These are phyloP conservation scores for Holacanthus passer DNA, from an alignment of 2,113 vertebrate species.

Conservation along the genomic window DNA sequence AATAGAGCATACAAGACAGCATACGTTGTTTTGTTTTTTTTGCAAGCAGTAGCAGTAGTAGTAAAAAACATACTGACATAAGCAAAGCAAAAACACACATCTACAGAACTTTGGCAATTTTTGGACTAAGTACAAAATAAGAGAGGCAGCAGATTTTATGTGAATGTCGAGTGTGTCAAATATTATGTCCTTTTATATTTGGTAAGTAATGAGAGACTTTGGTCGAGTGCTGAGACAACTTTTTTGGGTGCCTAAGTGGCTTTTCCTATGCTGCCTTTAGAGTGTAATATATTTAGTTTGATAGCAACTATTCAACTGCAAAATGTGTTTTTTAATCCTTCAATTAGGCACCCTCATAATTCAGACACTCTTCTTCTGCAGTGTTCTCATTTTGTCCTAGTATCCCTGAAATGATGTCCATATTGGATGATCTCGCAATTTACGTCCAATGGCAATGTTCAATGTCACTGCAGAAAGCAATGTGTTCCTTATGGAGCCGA, in stretches of 20 bases:
- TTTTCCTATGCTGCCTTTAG: background rate
- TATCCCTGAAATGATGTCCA: background rate
- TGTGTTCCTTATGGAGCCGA: no score
- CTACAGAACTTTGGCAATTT: background rate
- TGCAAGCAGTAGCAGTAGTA: background rate
- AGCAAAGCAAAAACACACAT: constrained; percentile 16
- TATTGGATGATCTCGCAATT: background rate
- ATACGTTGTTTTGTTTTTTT: no score
- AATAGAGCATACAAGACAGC: no score
- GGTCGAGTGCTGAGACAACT: background rate
- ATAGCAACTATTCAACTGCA: background rate
- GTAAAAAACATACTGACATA: background rate
- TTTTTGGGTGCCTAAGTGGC: background rate
- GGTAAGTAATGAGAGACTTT: background rate
- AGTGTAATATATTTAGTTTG: background rate
- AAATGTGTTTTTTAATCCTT: background rate
- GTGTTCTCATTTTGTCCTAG: background rate
- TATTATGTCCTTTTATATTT: background rate
- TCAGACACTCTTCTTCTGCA: background rate
- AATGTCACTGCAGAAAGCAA: no score
- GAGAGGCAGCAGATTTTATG: background rate
- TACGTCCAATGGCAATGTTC: background rate
- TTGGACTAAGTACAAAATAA: background rate
- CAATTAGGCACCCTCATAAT: background rate
- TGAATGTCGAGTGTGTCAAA: no score